Evolutionary conservation across 2,113 vertebrate genomes (phyloP).

Genomic region (Platysternon megacephalum): DNA sequence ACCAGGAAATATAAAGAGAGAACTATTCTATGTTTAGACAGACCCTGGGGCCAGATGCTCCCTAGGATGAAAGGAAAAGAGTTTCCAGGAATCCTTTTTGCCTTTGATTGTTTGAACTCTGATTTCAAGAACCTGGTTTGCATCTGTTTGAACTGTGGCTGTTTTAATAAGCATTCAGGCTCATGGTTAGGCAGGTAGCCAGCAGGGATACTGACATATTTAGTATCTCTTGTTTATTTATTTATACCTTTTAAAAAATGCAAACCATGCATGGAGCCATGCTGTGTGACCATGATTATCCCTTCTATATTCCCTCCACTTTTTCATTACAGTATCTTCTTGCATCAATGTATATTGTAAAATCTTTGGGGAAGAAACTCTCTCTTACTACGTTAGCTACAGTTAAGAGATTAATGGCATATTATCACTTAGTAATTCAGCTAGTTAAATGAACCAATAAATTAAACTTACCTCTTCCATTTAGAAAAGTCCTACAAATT

Average conservation of each 20-base stretch:
- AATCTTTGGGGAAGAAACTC: not conserved
- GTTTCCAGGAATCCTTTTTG: constrained; percentile 20
- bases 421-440: constrained; percentile 39
- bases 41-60: not conserved
- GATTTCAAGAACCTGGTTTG: constrained; percentile 41
- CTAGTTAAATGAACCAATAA: constrained; percentile 43
- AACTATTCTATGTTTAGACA: not conserved
- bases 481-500: not conserved
- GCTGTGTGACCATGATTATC: not conserved
- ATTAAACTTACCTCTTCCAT: not conserved
- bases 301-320: not conserved
- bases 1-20: not conserved
- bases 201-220: constrained; percentile 5
- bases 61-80: not conserved
- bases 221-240: not conserved
- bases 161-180: constrained; percentile 22
- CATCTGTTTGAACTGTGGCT: constrained; percentile 28
- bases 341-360: not conserved
- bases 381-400: not conserved
- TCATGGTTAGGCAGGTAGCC: constrained; percentile 33
- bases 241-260: constrained; percentile 15
- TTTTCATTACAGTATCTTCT: fast-evolving
- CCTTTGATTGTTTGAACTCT: constrained; percentile 42
- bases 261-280: not conserved
- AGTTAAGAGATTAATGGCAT: constrained; percentile 61